Conservation (phyloP, 1,140 invertebrate species). For the Trichomalopsis sarcophagae region DNA sequence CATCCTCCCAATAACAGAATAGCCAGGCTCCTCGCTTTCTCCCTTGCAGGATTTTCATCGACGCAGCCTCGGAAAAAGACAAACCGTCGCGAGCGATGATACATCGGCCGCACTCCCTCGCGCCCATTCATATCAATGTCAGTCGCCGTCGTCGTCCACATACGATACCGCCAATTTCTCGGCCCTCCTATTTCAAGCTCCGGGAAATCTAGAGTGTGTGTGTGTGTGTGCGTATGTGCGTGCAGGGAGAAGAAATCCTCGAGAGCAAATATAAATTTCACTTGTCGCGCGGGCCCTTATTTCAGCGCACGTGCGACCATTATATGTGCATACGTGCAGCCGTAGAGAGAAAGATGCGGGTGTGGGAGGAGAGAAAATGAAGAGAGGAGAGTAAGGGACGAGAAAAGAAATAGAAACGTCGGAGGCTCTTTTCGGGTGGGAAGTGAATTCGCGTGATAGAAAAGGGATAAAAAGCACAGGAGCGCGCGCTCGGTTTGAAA, state of each 20-base stretch:
- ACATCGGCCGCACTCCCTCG: not conserved
- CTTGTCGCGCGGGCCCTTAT: constrained; percentile 29
- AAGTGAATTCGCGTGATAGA: not conserved
- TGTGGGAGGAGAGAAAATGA: not conserved
- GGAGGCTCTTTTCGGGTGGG: not conserved
- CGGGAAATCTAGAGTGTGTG: not conserved
- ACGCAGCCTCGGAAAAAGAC: not conserved
- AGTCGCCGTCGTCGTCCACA: not conserved
- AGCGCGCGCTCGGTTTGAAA: not conserved
- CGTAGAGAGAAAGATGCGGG: not conserved
- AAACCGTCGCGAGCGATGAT: not conserved
- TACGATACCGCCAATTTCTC: not conserved
- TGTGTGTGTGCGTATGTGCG: too few species aligned
- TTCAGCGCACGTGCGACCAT: constrained; percentile 31
- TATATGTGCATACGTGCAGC: constrained; percentile 22
- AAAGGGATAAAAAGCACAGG: constrained; percentile 6
- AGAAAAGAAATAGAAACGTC: not conserved
- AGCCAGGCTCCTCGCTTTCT: not conserved
- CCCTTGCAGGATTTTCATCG: constrained; percentile 6
- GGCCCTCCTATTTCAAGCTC: not conserved
- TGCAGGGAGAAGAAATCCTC: constrained; percentile 10
- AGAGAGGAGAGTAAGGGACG: not conserved
- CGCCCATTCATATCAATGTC: constrained; percentile 29
- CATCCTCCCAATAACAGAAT: not conserved
- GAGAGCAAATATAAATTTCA: constrained; percentile 42